Conservation (phyloP, 2,797 vertebrate genomes). For the Coilia nasus region DNA sequence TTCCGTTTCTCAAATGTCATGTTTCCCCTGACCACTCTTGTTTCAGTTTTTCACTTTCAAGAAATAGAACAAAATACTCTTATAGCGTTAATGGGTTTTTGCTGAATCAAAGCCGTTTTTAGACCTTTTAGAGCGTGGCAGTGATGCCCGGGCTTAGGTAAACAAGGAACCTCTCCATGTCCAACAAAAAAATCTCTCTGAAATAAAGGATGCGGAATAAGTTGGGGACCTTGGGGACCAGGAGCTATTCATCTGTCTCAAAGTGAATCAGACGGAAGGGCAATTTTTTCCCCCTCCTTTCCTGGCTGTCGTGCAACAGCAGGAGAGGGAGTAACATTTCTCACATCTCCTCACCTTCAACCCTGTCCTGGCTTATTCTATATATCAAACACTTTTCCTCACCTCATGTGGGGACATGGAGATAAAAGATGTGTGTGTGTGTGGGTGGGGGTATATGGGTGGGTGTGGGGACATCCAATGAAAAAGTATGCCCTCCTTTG, state of each 20-base stretch:
- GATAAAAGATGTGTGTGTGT: background rate
- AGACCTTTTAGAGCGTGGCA: conserved; percentile 10
- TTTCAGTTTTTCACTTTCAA: background rate
- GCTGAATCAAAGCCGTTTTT: background rate
- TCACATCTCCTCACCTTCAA: conserved; percentile 42
- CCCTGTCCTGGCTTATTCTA: conserved; percentile 26
- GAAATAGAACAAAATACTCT: background rate
- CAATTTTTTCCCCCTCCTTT: conserved; percentile 47
- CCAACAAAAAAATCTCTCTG: conserved; percentile 26
- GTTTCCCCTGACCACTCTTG: background rate
- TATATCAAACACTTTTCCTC: conserved; percentile 13
- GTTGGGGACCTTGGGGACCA: conserved; percentile 67
- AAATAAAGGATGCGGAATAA: conserved; percentile 76
- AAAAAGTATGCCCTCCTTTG: too few relatives aligned
- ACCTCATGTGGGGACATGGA: background rate
- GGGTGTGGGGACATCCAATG: too few relatives aligned
- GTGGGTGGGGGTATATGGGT: background rate
- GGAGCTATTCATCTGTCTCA: conserved; percentile 62
- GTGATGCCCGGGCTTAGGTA: background rate
- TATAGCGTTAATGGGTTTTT: background rate
- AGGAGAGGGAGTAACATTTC: conserved; percentile 25
- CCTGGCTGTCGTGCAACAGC: conserved; percentile 22
- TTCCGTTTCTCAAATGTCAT: background rate
- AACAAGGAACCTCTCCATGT: background rate
- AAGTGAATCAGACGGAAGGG: conserved; percentile 67